Conservation (phyloP, 2,113 vertebrate species). For the Grammomys dolichurus region DNA sequence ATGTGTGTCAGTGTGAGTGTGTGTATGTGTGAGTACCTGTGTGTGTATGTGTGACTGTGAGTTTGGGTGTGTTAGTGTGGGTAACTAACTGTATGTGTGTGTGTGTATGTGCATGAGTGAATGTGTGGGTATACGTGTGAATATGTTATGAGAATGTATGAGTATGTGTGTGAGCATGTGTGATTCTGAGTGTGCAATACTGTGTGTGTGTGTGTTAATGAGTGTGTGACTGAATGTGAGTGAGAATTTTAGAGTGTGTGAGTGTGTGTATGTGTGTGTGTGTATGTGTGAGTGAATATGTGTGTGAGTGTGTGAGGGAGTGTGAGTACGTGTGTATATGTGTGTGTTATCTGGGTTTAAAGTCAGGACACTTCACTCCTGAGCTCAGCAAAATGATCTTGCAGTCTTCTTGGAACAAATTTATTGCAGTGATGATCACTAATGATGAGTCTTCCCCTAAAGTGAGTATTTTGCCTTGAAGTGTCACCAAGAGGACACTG, state of each 20-base stretch:
- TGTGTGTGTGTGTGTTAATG: background rate
- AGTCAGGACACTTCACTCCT: background rate
- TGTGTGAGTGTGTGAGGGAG: background rate
- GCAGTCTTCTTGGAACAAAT: conserved; percentile 17
- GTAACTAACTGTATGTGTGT: background rate
- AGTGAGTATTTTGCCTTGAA: conserved; percentile 57
- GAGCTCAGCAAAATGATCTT: background rate
- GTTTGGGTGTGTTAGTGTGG: background rate
- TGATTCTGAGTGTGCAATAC: background rate
- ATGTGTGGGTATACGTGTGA: background rate
- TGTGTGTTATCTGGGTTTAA: background rate
- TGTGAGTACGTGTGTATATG: background rate
- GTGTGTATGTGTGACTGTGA: background rate
- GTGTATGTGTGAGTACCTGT: no score
- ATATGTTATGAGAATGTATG: background rate
- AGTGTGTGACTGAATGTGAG: background rate
- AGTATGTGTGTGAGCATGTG: background rate
- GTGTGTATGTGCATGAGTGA: background rate
- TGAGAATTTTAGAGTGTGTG: background rate
- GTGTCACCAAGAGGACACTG: conserved; percentile 46
- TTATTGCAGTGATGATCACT: background rate
- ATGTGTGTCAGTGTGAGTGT: background rate
- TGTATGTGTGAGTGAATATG: background rate
- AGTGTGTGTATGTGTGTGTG: background rate
- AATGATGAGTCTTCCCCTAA: background rate